Percentiles rank a stretch among this genome's conserved stretches.
Evolutionary conservation across 2,888 invertebrate genomes (phyloP).

Genomic region (Lasioglossum morio): DNA sequence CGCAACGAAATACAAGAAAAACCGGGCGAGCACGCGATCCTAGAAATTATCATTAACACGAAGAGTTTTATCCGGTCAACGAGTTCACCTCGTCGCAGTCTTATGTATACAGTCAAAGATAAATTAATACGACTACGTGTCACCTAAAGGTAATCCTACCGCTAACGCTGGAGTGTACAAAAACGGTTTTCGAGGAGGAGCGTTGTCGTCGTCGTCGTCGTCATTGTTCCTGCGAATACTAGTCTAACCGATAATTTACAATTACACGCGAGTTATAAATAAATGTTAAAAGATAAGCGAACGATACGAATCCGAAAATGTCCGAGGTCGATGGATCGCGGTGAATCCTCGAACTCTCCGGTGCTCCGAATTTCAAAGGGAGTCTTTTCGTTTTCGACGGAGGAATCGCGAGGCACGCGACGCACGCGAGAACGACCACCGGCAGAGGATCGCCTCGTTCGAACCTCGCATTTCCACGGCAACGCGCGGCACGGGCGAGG

Average conservation of each 20-base stretch:
- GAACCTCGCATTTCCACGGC: not conserved
- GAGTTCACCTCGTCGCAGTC: conserved; percentile 58
- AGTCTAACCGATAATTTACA: conserved; percentile 52
- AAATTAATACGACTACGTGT: conserved; percentile 45
- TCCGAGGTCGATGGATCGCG: not conserved
- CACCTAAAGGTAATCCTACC: conserved; percentile 23
- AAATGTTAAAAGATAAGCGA: conserved; percentile 30
- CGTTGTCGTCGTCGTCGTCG: conserved; percentile 7
- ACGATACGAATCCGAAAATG: not conserved
- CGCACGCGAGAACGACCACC: not conserved
- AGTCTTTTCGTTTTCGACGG: not conserved
- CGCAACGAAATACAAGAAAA: conserved; percentile 17
- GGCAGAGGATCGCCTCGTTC: conserved; percentile 11
- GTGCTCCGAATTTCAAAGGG: not conserved
- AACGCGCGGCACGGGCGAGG: not conserved
- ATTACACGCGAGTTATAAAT: conserved; percentile 38
- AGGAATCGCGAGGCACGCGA: not conserved
- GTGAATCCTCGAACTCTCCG: not conserved
- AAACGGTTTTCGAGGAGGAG: conserved; percentile 2
- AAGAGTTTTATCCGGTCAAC: conserved; percentile 31
- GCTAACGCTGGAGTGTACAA: conserved; percentile 6
- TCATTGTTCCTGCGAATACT: conserved; percentile 7
- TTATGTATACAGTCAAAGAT: conserved; percentile 47
- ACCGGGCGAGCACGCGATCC: not conserved
- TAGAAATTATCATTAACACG: conserved; percentile 4